These are phyloP conservation scores for Drosophila varians DNA, from an alignment of 1,140 invertebrate species.

Conservation along the genomic window DNA sequence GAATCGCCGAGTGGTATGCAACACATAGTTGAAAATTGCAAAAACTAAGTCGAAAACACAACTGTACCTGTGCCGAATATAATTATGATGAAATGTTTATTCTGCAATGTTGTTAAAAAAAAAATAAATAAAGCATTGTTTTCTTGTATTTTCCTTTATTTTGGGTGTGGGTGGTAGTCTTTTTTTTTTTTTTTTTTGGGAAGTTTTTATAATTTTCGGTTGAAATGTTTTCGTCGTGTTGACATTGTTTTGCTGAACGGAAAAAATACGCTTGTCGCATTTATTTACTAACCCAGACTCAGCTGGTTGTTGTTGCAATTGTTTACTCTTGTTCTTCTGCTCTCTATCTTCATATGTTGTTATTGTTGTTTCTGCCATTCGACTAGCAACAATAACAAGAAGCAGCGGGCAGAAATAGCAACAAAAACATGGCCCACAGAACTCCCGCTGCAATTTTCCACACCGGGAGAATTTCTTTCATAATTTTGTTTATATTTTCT, in stretches of 20 bases:
- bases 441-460: conserved; percentile 21
- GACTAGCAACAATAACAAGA: conserved; percentile 30
- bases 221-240: conserved; percentile 53
- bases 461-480: conserved; percentile 1
- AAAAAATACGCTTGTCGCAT: conserved; percentile 66
- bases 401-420: conserved; percentile 18
- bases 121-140: neutral
- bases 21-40: conserved; percentile 26
- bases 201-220: conserved; percentile 46
- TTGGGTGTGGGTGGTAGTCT: conserved; percentile 8
- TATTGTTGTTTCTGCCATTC: conserved; percentile 29
- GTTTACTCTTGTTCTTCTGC: conserved; percentile 48
- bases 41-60: conserved; percentile 10
- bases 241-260: conserved; percentile 66
- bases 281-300: conserved; percentile 55
- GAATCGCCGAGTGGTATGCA: conserved; percentile 33
- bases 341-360: conserved; percentile 8
- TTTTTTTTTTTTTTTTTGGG: conserved; percentile 2
- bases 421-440: conserved; percentile 17
- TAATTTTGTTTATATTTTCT: too few relatives aligned
- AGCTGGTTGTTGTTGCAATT: conserved; percentile 51
- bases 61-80: conserved; percentile 36
- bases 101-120: neutral
- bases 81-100: conserved; percentile 48
- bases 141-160: neutral